Conservation (phyloP, 2,797 vertebrate species). For the Falco columbarius region DNA sequence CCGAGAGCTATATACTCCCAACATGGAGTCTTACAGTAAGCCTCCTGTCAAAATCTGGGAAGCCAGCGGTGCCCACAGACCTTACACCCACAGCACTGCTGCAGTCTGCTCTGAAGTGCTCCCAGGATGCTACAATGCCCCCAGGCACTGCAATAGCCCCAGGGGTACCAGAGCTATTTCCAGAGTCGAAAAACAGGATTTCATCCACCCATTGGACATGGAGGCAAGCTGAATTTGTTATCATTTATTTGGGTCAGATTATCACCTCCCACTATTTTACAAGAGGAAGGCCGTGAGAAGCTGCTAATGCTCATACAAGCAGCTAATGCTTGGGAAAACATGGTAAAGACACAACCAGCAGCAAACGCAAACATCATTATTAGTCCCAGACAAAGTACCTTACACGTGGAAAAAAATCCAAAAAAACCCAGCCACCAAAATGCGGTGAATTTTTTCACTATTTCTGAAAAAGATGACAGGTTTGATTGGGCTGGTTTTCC, state of each 20-base stretch:
- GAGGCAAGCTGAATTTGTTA: neutral
- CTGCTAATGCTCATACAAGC: neutral
- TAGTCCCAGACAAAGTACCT: neutral
- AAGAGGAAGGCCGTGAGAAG: neutral
- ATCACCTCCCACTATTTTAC: neutral
- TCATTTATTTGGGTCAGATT: neutral
- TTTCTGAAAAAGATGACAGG: neutral
- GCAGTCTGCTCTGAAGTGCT: accelerated
- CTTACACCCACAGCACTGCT: neutral
- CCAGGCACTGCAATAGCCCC: accelerated
- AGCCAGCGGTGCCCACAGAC: no score
- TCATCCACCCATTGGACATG: accelerated
- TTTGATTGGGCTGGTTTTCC: neutral
- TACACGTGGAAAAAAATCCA: neutral
- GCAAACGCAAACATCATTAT: neutral
- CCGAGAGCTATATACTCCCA: neutral
- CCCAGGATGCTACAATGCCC: neutral
- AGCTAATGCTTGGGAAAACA: conserved; percentile 8
- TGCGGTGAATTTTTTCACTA: accelerated
- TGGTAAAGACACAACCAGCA: neutral
- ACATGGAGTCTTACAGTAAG: neutral
- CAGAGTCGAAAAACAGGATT: neutral
- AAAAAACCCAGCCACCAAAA: neutral
- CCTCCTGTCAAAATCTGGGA: neutral
- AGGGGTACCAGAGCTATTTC: neutral